phyloP scores from a whole-genome alignment of 2,888 invertebrate genomes.

The Cylindroiulus punctatus region DNA sequence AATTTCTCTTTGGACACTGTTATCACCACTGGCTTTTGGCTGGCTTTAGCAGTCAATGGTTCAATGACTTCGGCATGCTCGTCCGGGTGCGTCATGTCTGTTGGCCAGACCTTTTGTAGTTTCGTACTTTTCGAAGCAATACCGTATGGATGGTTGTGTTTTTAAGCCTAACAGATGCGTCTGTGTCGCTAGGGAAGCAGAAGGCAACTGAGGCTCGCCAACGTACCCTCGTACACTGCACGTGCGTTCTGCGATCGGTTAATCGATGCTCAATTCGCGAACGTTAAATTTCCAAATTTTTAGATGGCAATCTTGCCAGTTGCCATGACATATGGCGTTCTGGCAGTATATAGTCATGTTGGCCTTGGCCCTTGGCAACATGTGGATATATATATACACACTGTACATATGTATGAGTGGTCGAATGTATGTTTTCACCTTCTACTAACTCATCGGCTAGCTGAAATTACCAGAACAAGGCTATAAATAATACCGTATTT shows the following conservation, averaged over 20 bases:
- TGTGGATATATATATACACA: no score
- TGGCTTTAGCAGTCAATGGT: background rate
- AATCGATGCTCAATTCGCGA: background rate
- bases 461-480: background rate
- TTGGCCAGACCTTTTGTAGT: background rate
- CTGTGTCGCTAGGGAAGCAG: background rate
- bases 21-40: background rate
- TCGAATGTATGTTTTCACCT: background rate
- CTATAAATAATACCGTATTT: background rate
- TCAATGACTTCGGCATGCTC: background rate
- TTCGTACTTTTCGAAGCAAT: background rate
- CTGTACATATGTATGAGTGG: background rate
- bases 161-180: constrained; percentile 14
- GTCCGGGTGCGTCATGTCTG: background rate
- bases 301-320: background rate
- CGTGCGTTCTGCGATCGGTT: constrained; percentile 1
- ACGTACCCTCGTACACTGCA: background rate
- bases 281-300: background rate
- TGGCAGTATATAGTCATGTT: no score
- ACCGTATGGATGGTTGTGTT: background rate
- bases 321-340: background rate
- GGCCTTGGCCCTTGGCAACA: constrained; percentile 8
- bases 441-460: background rate
- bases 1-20: background rate
- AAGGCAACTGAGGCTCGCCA: background rate